These are phyloP conservation scores for Megalonaias nervosa DNA, from an alignment of 1,140 invertebrate genomes.

Conservation along the genomic window DNA sequence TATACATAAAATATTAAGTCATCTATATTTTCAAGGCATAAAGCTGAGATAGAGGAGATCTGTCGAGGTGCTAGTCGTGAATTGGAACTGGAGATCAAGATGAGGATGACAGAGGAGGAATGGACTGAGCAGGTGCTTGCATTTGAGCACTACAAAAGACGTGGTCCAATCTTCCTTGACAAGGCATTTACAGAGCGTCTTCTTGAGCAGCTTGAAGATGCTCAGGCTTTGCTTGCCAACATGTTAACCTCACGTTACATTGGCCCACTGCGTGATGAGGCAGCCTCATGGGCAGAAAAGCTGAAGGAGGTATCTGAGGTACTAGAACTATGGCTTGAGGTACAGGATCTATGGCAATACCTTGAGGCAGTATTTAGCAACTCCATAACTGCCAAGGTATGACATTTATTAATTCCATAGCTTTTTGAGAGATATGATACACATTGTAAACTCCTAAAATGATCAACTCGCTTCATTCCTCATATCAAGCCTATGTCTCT, in stretches of 20 bases:
- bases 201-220: slow-evolving; percentile 71
- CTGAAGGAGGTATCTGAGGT: slow-evolving; percentile 70
- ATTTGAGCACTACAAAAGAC: slow-evolving; percentile 70
- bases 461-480: no score
- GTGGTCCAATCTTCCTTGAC: slow-evolving; percentile 69
- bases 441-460: no score
- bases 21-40: slow-evolving; percentile 55
- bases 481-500: no score
- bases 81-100: slow-evolving; percentile 70
- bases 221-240: slow-evolving; percentile 67
- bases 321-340: slow-evolving; percentile 71
- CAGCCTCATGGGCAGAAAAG: slow-evolving; percentile 71
- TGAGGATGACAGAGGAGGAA: slow-evolving; percentile 70
- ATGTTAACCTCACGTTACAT: slow-evolving; percentile 69
- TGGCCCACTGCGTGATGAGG: slow-evolving; percentile 69
- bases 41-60: slow-evolving; percentile 69
- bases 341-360: slow-evolving; percentile 71
- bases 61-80: slow-evolving; percentile 68
- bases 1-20: neutral
- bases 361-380: slow-evolving; percentile 70
- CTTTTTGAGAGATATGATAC: no score
- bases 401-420: neutral
- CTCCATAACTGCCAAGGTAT: slow-evolving; percentile 57
- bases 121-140: slow-evolving; percentile 72
- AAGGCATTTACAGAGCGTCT: slow-evolving; percentile 67